Conservation (phyloP, 2,797 vertebrate genomes). For the Notamacropus eugenii region DNA sequence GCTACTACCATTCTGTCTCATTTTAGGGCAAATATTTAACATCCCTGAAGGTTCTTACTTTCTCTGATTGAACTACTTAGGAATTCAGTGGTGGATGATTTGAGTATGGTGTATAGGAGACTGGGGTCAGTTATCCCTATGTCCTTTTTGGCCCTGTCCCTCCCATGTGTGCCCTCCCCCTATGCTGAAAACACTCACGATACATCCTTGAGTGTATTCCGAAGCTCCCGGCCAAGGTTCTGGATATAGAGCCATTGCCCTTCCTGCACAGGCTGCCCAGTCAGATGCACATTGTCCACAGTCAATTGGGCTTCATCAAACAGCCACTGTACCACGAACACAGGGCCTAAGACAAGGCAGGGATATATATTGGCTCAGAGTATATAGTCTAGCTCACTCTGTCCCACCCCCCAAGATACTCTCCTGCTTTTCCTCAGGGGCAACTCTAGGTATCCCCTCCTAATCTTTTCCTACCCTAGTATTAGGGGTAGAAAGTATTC, state of each 20-base stretch:
- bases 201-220: slow-evolving; percentile 95
- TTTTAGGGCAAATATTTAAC: not conserved
- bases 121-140: not conserved
- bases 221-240: slow-evolving; percentile 94
- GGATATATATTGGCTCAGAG: not conserved
- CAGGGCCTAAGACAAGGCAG: slow-evolving; percentile 87
- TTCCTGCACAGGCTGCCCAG: slow-evolving; percentile 96
- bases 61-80: not conserved
- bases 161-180: too few relatives aligned
- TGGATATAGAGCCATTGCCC: slow-evolving; percentile 98
- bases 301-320: slow-evolving; percentile 98
- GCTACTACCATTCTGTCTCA: not conserved
- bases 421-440: not conserved
- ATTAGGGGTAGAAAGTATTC: not conserved
- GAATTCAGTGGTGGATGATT: not conserved
- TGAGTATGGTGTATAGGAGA: not conserved
- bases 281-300: slow-evolving; percentile 96
- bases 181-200: slow-evolving; percentile 87
- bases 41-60: not conserved
- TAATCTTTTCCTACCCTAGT: not conserved
- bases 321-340: slow-evolving; percentile 98
- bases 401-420: not conserved
- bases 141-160: too few relatives aligned
- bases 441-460: not conserved
- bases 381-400: not conserved